Conservation (phyloP, 2,888 invertebrate species). For the Cryptocephalus primarius region DNA sequence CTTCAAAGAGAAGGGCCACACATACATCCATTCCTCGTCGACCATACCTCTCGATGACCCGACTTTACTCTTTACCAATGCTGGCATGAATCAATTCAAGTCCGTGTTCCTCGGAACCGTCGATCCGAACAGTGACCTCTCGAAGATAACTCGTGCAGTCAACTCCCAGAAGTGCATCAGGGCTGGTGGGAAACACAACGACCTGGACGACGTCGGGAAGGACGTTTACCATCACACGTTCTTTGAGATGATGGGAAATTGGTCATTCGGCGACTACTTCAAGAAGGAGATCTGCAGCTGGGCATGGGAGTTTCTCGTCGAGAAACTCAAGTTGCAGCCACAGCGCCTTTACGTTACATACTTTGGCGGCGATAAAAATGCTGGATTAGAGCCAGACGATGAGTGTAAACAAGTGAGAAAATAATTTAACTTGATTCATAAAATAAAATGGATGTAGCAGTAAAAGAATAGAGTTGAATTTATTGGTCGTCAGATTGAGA, state of each 20-base stretch:
- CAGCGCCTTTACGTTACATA: constrained; percentile 96
- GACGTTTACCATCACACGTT: constrained; percentile 99
- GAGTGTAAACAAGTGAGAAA: constrained; percentile 66
- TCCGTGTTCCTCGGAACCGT: constrained; percentile 94
- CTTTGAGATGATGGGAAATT: constrained; percentile 99
- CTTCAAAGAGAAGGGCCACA: constrained; percentile 77
- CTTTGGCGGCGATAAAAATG: constrained; percentile 82
- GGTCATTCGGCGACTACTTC: constrained; percentile 99
- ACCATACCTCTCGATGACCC: constrained; percentile 98
- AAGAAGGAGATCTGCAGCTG: constrained; percentile 94
- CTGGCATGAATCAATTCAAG: constrained; percentile 99
- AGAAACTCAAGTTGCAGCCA: constrained; percentile 63
- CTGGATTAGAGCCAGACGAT: constrained; percentile 79
- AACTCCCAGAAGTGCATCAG: constrained; percentile 99
- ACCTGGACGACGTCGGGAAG: constrained; percentile 98
- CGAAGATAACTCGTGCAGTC: constrained; percentile 75
- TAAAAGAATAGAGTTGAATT: background rate
- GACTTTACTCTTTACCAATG: constrained; percentile 94
- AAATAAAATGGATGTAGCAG: background rate
- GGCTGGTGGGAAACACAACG: constrained; percentile 99
- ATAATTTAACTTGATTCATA: background rate
- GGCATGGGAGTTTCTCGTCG: constrained; percentile 95
- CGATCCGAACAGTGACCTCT: constrained; percentile 93
- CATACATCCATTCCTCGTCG: constrained; percentile 94
- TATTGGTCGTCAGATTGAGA: background rate